phyloP scores from a whole-genome alignment of 2,888 invertebrate genomes.

The Orthosia incerta region DNA sequence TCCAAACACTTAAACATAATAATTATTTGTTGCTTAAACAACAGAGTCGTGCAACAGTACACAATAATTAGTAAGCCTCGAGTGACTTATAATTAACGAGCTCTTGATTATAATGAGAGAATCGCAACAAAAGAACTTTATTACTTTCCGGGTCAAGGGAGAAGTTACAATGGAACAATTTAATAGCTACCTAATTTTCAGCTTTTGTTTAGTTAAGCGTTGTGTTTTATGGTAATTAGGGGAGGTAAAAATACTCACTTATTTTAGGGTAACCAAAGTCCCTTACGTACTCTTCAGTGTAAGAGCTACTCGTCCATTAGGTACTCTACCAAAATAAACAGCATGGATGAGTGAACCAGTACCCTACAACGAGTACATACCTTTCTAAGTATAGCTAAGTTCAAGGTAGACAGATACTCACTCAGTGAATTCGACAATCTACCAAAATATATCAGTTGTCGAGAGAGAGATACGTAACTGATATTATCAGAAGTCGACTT shows the following conservation, averaged over 20 bases:
- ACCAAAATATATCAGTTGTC: neutral
- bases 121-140: conserved; percentile 57
- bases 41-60: conserved; percentile 32
- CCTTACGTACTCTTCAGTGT: neutral
- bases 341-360: conserved; percentile 5
- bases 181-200: conserved; percentile 24
- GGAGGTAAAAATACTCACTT: neutral
- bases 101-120: conserved; percentile 57
- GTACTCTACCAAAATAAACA: conserved; percentile 26
- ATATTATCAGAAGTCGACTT: neutral
- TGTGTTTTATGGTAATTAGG: conserved; percentile 2
- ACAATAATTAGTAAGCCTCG: conserved; percentile 42
- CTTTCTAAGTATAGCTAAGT: neutral
- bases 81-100: conserved; percentile 54
- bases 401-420: neutral
- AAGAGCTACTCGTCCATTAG: conserved; percentile 7
- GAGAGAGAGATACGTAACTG: neutral
- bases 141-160: conserved; percentile 49
- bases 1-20: conserved; percentile 13
- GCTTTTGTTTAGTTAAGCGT: conserved; percentile 31
- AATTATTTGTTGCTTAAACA: conserved; percentile 26
- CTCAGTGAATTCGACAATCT: neutral
- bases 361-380: neutral
- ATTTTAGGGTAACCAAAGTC: neutral
- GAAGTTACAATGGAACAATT: conserved; percentile 41